phyloP scores from a whole-genome alignment of 2,797 vertebrate species.

The Chlorospingus flavigularis region DNA sequence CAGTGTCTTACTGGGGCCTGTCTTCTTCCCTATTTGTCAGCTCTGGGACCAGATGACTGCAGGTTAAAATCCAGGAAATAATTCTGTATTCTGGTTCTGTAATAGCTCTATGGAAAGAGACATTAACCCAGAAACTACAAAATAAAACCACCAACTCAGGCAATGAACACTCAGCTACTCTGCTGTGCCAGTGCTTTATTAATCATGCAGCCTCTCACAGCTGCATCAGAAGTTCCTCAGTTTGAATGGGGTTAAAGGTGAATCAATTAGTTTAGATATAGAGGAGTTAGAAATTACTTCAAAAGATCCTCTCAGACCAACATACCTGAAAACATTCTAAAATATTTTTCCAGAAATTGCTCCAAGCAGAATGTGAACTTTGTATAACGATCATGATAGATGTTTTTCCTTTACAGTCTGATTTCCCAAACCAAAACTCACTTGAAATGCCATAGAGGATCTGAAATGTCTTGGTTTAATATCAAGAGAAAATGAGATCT shows the following conservation, averaged over 20 bases:
- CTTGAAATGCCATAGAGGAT: slow-evolving; percentile 37
- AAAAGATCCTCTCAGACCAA: neutral
- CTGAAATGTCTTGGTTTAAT: slow-evolving; percentile 27
- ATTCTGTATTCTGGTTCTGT: neutral
- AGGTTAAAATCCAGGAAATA: neutral
- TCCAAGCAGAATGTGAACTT: slow-evolving; percentile 38
- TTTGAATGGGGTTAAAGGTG: neutral
- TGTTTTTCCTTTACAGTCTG: slow-evolving; percentile 13
- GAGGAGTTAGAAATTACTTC: neutral
- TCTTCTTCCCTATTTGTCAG: neutral
- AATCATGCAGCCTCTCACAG: neutral
- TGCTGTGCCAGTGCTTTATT: neutral
- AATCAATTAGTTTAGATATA: neutral
- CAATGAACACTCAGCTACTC: neutral
- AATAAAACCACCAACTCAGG: neutral
- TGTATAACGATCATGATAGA: neutral
- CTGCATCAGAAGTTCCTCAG: neutral
- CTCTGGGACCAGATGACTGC: neutral
- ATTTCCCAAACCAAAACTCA: neutral
- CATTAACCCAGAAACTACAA: neutral
- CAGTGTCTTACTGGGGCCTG: neutral
- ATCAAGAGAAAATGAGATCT: slow-evolving; percentile 18
- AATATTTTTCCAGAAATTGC: neutral
- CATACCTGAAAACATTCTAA: neutral
- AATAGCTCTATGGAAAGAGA: neutral